Evolutionary conservation across 2,797 vertebrate genomes (phyloP).

Genomic region (Alcedo atthis): DNA sequence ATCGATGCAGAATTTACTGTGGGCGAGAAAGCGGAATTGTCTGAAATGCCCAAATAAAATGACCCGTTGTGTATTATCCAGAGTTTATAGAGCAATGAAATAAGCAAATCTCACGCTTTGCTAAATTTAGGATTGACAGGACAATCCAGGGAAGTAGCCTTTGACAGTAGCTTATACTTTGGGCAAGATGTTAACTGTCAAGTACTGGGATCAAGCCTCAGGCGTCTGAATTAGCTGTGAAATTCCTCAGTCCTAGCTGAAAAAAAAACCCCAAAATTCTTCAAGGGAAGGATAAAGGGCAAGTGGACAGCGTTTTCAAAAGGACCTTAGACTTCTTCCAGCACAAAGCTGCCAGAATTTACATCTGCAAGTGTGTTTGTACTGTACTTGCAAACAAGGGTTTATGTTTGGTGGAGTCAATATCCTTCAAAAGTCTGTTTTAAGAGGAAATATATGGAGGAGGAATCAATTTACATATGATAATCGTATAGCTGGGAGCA

Average conservation of each 20-base stretch:
- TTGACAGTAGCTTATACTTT: constrained; percentile 41
- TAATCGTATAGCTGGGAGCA: neutral
- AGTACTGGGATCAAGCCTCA: constrained; percentile 65
- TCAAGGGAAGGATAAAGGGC: neutral
- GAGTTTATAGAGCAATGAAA: neutral
- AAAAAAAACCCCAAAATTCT: neutral
- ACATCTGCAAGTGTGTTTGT: neutral
- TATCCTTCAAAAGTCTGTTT: neutral
- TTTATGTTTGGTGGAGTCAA: neutral
- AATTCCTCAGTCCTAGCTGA: constrained; percentile 19
- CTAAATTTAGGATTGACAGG: constrained; percentile 62
- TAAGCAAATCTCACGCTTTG: constrained; percentile 6
- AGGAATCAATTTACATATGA: constrained; percentile 11
- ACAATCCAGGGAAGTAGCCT: constrained; percentile 45
- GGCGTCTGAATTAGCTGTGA: constrained; percentile 66
- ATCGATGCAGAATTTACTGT: neutral
- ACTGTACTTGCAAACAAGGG: neutral
- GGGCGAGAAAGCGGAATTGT: neutral
- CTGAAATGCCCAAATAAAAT: neutral
- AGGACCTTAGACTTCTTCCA: neutral
- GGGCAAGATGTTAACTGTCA: constrained; percentile 75
- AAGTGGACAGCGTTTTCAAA: constrained; percentile 39
- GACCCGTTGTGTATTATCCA: neutral
- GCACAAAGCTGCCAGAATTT: neutral
- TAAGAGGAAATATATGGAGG: neutral